Evolutionary conservation across 2,113 vertebrate species (phyloP), one percentile per base, ranked within the genome.

Genomic region (Halichoeres trimaculatus): DNA sequence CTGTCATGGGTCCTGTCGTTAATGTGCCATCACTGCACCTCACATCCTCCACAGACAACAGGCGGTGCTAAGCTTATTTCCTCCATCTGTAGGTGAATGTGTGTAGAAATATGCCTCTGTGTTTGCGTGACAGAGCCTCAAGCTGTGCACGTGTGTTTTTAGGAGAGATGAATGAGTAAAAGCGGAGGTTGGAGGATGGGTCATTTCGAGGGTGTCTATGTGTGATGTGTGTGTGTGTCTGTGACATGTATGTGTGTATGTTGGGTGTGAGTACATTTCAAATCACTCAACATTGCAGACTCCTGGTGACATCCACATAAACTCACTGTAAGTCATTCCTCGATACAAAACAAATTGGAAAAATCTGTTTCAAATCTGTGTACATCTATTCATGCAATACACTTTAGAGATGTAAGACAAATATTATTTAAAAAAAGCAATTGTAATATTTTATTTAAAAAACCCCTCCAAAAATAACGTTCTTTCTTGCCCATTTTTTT

Each of bases 11-110:
- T 76, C 85, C 74, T 48, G 71, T 89, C 89, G 74, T 95, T 91
- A 94, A 94, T 95, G 93, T 94, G 93, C 92, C 93, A 94, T 94
- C 92, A 76, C 92, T 73, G 73, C 80, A 83, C 70, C 90, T 93
- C 89, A 93, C 90, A 93, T 95, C 94, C 94, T 94, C 61, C 67
- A 84, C 91, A 94, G 92, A 93, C 90, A 91, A 84, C 51, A 83
- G 78, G 88, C 73, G 78, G 12, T 60, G 50, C 86, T 85, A 80
- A 86, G 84, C 85, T 78, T 77, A 79, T 89, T 94, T 94, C 94
- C 94, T 92, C 88, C 88, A 83, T 90, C 87, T 88, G 84, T 90
- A 83, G 64, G 64, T 78, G 85, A 61, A 30, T 82, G 66, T 85
- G 73, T 74, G 75, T 5, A 34, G 60, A 70, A 26, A 64, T 74